Conservation (phyloP, 1,140 invertebrate species). For the Zaprionus davidi region DNA sequence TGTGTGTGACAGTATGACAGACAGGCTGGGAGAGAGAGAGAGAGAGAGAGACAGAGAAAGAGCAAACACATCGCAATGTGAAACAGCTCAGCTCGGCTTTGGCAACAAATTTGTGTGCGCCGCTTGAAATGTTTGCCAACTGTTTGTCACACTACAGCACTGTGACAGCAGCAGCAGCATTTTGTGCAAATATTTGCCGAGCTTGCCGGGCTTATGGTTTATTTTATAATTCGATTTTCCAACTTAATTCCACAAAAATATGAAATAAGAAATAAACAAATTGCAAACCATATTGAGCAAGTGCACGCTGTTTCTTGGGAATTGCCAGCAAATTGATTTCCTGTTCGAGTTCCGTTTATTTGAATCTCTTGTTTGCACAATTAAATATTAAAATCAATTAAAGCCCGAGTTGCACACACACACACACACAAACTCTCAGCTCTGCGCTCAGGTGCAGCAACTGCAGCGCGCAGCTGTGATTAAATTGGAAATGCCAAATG, state of each 20-base stretch:
- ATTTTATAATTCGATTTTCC: conserved; percentile 48
- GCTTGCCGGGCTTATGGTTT: conserved; percentile 16
- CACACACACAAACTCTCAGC: too few relatives aligned
- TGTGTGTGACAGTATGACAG: background rate
- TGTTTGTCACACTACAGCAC: conserved; percentile 19
- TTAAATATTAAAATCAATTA: conserved; percentile 82
- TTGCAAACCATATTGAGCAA: conserved; percentile 7
- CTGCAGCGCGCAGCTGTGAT: conserved; percentile 44
- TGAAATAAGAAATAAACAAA: background rate
- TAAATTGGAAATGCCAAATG: conserved; percentile 58
- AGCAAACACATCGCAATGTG: conserved; percentile 25
- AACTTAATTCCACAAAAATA: background rate
- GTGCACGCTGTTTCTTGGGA: background rate
- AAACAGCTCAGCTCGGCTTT: conserved; percentile 46
- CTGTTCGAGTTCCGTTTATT: conserved; percentile 50
- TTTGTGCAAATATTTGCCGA: conserved; percentile 38
- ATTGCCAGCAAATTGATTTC: conserved; percentile 61
- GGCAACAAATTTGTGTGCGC: conserved; percentile 49
- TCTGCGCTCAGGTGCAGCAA: background rate
- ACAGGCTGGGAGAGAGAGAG: too few relatives aligned
- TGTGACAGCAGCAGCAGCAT: conserved; percentile 1
- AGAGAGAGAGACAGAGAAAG: background rate
- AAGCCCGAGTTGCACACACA: conserved; percentile 29
- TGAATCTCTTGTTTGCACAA: conserved; percentile 68
- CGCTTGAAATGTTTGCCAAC: conserved; percentile 55